A percentile compares a stretch with the other conserved stretches of the same genome.
phyloP scores from a whole-genome alignment of 2,888 invertebrate genomes.

The Maniola hyperantus region DNA sequence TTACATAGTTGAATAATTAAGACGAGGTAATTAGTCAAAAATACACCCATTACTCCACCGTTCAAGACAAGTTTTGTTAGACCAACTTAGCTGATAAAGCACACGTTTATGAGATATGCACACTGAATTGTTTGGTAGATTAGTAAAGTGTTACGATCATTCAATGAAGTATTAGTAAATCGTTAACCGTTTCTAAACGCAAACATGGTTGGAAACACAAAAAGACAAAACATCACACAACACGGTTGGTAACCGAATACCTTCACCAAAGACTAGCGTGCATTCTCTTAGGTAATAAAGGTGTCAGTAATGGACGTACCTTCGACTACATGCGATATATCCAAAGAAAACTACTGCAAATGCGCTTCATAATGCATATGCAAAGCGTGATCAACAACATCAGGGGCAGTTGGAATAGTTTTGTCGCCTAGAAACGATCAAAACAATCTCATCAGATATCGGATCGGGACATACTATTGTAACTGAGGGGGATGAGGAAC shows the following conservation, averaged over 20 bases:
- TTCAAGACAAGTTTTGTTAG: constrained; percentile 35
- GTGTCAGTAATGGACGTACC: constrained; percentile 82
- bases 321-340: constrained; percentile 83
- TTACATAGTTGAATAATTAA: constrained; percentile 15
- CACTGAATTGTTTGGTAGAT: constrained; percentile 32
- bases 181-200: constrained; percentile 32
- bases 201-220: constrained; percentile 9
- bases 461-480: constrained; percentile 39
- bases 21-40: constrained; percentile 60
- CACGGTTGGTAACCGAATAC: constrained; percentile 44
- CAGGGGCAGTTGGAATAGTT: constrained; percentile 82
- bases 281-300: constrained; percentile 66
- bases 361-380: constrained; percentile 84
- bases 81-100: constrained; percentile 37
- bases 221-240: constrained; percentile 26
- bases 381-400: constrained; percentile 84
- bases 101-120: constrained; percentile 41
- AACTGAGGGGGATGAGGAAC: constrained; percentile 21
- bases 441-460: constrained; percentile 72
- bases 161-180: constrained; percentile 33
- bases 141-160: constrained; percentile 28
- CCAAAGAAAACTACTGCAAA: constrained; percentile 84
- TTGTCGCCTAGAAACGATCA: constrained; percentile 82
- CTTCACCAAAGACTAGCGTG: constrained; percentile 72
- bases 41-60: constrained; percentile 73